Evolutionary conservation across 2,113 vertebrate species (phyloP).

Genomic region (Procavia capensis): DNA sequence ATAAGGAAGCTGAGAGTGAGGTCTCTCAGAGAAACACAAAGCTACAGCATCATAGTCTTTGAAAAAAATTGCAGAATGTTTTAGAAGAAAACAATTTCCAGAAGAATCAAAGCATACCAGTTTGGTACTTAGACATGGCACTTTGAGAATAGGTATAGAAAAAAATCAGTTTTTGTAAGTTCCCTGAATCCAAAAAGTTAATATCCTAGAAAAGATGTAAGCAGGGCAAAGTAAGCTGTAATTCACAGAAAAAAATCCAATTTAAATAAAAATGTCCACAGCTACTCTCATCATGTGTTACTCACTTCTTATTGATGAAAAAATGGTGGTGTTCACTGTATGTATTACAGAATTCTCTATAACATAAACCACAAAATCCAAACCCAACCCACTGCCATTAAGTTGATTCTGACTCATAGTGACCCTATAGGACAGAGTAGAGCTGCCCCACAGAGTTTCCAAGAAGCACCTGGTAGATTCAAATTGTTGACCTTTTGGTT

Average conservation of each 20-base stretch:
- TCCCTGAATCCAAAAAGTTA: neutral
- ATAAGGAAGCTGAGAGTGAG: neutral
- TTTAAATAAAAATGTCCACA: neutral
- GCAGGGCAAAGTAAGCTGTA: neutral
- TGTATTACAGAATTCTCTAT: neutral
- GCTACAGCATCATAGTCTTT: neutral
- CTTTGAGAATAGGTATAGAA: neutral
- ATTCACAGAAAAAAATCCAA: neutral
- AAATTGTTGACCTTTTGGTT: too few species aligned
- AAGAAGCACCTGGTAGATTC: too few species aligned
- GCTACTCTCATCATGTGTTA: neutral
- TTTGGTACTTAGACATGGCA: neutral
- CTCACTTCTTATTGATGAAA: neutral
- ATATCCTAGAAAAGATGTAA: neutral
- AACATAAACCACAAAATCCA: neutral
- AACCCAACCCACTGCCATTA: too few species aligned
- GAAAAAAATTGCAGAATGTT: neutral
- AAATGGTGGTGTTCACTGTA: neutral
- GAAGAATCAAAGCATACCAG: neutral
- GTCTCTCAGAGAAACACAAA: constrained; percentile 13
- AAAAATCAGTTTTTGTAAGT: neutral
- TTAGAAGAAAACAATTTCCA: neutral
- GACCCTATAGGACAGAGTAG: too few species aligned
- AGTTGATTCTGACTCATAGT: too few species aligned
- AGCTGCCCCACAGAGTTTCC: too few species aligned